These are phyloP conservation scores for Sorex fumeus DNA, from an alignment of 2,113 vertebrate species.

Conservation along the genomic window DNA sequence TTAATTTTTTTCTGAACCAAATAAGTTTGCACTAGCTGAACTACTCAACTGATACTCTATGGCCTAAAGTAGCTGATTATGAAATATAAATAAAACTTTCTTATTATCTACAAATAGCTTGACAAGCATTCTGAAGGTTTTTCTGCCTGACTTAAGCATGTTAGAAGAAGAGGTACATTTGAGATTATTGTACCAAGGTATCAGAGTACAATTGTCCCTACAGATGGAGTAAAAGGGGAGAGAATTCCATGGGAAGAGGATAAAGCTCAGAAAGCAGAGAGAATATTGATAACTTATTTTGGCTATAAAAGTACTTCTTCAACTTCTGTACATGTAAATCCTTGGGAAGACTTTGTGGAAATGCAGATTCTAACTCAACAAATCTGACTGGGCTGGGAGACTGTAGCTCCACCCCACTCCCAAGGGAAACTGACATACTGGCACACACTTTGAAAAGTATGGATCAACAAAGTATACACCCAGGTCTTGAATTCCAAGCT, in stretches of 20 bases:
- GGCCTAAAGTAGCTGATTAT: neutral
- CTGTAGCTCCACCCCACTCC: neutral
- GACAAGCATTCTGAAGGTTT: neutral
- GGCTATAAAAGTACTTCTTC: neutral
- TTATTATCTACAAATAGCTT: neutral
- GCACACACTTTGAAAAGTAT: neutral
- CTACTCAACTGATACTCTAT: neutral
- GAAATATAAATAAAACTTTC: neutral
- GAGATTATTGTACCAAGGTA: constrained; percentile 1
- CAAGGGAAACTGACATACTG: neutral
- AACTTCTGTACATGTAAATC: neutral
- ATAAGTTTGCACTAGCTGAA: neutral
- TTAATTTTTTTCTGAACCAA: too few relatives aligned
- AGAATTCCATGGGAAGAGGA: neutral
- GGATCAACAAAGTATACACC: neutral
- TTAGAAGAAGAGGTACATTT: neutral
- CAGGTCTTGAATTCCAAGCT: neutral
- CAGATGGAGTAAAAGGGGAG: neutral
- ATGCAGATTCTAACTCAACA: neutral
- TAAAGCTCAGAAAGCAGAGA: neutral
- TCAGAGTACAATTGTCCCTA: neutral
- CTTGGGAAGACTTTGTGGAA: neutral
- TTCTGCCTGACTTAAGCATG: neutral
- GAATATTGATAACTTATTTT: neutral
- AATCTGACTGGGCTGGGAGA: neutral